Evolutionary conservation across 1,140 invertebrate species (phyloP).

Genomic region (Drosophila nebulosa): DNA sequence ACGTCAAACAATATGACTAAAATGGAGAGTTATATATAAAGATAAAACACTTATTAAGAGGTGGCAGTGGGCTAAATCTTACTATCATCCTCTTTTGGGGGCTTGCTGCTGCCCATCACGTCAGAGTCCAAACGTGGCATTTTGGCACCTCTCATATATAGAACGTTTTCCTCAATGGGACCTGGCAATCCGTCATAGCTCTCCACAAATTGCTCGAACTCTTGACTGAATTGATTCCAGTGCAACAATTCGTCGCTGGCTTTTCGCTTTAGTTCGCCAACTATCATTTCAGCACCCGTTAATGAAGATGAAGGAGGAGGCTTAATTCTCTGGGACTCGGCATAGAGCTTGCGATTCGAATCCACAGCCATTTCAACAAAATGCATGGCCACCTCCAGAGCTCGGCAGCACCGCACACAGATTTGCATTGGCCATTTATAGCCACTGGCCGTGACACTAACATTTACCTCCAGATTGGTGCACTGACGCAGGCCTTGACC

Average conservation of each 20-base stretch:
- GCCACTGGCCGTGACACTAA: slow-evolving; percentile 37
- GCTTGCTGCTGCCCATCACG: slow-evolving; percentile 9
- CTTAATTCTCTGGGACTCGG: slow-evolving; percentile 46
- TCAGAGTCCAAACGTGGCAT: slow-evolving; percentile 55
- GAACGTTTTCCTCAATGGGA: slow-evolving; percentile 64
- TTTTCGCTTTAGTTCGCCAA: slow-evolving; percentile 56
- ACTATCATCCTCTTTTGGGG: slow-evolving; percentile 62
- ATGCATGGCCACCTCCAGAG: slow-evolving; percentile 66
- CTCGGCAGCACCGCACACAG: slow-evolving; percentile 65
- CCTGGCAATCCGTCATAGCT: slow-evolving; percentile 50
- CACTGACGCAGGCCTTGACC: slow-evolving; percentile 55
- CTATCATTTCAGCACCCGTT: neutral
- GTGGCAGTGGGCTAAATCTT: neutral
- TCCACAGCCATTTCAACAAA: slow-evolving; percentile 63
- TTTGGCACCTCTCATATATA: slow-evolving; percentile 65
- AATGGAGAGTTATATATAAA: neutral
- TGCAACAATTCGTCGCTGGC: slow-evolving; percentile 54
- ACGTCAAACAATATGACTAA: slow-evolving; percentile 67
- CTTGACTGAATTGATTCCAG: slow-evolving; percentile 69
- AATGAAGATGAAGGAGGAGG: neutral
- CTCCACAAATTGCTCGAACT: slow-evolving; percentile 66
- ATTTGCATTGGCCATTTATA: slow-evolving; percentile 68
- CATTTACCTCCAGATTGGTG: slow-evolving; percentile 47
- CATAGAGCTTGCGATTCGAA: slow-evolving; percentile 52
- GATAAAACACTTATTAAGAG: neutral